Base-by-base conservation (phyloP, 2,797 vertebrate species). In the Clarias pachynema region DNA sequence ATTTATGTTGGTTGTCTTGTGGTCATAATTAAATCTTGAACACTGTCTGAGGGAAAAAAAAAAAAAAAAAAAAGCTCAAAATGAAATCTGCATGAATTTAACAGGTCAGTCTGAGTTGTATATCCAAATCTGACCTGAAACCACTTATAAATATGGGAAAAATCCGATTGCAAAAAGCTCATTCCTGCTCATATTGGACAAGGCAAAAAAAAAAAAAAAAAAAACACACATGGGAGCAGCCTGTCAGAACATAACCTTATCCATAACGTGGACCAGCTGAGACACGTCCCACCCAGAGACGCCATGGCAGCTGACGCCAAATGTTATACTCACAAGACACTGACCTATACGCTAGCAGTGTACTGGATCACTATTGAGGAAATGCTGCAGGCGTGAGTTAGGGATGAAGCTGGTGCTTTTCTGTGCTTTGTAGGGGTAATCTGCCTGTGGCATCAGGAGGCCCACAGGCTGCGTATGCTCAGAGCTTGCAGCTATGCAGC, bases 401-500 rank as follows among this genome's bases (percentile, higher is more conserved):
- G 37, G 56, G 20, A 29, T 49, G 34, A 69, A 78, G 18, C 14
- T 62, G 62, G 14, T 15, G 29, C 16, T 63, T 65, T 82, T 77
- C 57, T 53, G 24, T 68, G 66, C 79, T 26, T 62, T 40, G 24
- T 44, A 12, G 69, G 66, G 59, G 34, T 75, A 88, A 89, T 87
- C 87, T 78, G 53, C 5, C 59, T 87, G 22, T 86, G 81, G 22
- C 69, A 87, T 88, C 86, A 63, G 49, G 29, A 49, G 57, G 44
- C 66, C 37, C 65, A 81, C 31, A 63, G 80, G 63, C 57, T 57
- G 10, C 9, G 6, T 22, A 82, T 65, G 16, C 49, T 66, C n/a
- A 31, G 75, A 86, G 12, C 34, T 18, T 57, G 29, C 60, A 75
- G 80, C 80, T 82, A 90, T 89, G 88, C 82, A 34, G 84, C n/a